These are phyloP conservation scores for Ramphastos sulfuratus DNA, from an alignment of 2,113 vertebrate genomes.

Conservation along the genomic window DNA sequence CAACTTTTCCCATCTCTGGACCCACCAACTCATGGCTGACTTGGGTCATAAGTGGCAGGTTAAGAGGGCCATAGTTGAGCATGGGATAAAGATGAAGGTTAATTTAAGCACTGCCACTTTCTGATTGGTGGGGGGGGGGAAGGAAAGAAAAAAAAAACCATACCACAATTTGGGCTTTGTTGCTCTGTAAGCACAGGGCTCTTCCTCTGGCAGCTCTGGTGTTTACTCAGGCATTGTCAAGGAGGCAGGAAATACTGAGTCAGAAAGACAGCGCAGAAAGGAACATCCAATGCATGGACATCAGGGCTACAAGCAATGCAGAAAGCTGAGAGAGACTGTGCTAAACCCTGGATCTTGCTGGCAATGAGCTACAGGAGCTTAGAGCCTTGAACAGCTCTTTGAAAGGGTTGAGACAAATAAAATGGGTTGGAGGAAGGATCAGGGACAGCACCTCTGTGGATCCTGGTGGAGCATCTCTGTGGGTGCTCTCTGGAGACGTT, in stretches of 20 bases:
- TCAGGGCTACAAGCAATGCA: not conserved
- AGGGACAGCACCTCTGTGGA: not conserved
- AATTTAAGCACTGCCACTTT: conserved; percentile 24
- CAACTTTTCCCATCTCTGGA: not conserved
- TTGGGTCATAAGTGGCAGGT: not conserved
- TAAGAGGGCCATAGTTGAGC: conserved; percentile 4
- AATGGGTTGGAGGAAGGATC: not conserved
- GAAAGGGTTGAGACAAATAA: conserved; percentile 39
- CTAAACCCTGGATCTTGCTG: conserved; percentile 45
- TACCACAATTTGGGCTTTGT: not conserved
- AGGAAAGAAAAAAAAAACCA: not conserved
- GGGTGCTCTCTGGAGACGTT: too few relatives aligned
- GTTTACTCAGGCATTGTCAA: conserved; percentile 52
- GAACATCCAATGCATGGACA: not conserved
- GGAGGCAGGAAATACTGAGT: conserved; percentile 70
- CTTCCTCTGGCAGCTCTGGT: conserved; percentile 13
- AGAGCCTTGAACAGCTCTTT: conserved; percentile 35
- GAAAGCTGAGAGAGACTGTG: conserved; percentile 18
- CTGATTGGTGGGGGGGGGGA: not conserved
- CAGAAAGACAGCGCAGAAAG: conserved; percentile 58
- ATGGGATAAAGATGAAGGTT: conserved; percentile 26
- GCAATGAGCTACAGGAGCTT: not conserved
- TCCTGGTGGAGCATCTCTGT: too few relatives aligned
- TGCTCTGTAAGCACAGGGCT: not conserved
- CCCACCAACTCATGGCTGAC: not conserved